Base-by-base conservation (phyloP, 2,888 invertebrate genomes). In the Drosophila mimetica region DNA sequence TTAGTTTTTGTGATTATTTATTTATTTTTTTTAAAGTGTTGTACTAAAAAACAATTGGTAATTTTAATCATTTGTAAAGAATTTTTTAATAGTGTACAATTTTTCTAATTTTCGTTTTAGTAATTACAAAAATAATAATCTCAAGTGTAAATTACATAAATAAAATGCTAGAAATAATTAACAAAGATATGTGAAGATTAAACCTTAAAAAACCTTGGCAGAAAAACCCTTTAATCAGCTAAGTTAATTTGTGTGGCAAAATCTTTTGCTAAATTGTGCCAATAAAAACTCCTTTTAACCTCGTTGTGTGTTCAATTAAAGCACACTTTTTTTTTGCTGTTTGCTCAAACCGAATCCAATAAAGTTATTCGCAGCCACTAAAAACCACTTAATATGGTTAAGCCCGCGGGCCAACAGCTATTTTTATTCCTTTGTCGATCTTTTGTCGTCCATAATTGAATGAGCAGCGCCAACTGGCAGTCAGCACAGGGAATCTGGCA, bases 381-480 rank as follows among this genome's bases (percentile, higher is more conserved):
- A 59, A 42, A 59, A n/a, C 3, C 44, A 44, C 36, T 39, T 61
- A 46, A 61, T 46, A 60, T 18, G 34, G 25, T 44, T 44, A 36
- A 25, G 4, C 11, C 28, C 44, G 5, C 4, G 16, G 2, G 14
- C 9, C 28, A 14, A 1, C 5, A 20, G 41, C 58, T 22, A 55
- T 59, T 59, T 59, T 7, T 14, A 36, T 28, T 28, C 44, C 59
- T 18, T 47, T 55, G 37, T 18, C 25, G 16, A n/a, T 14, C 60
- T 61, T 39, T 61, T 61, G 60, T 61, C 20, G 13, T 11, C n/a
- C 16, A 11, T 61, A 61, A 61, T 61, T 60, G 46, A 61, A 61
- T 61, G 22, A 60, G n/a, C 28, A 20, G 39, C 7, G 20, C 25
- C 39, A 30, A 18, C 46, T 18, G 9, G 25, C 25, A 18, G 18